These are phyloP conservation scores for Plecotus auritus DNA, from an alignment of 2,113 vertebrate genomes.

Conservation along the genomic window DNA sequence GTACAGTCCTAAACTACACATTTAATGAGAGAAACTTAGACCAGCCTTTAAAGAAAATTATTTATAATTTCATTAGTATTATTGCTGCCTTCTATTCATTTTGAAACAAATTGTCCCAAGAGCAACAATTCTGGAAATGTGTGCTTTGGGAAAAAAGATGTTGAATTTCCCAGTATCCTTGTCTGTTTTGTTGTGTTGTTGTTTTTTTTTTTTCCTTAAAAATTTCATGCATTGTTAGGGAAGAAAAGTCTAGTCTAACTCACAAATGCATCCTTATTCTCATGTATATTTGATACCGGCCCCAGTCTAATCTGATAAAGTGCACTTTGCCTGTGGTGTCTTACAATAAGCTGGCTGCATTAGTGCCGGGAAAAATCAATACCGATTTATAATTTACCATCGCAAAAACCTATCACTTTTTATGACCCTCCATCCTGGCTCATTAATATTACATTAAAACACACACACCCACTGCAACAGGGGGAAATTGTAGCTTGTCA, in stretches of 20 bases:
- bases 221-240: conserved; percentile 83
- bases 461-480: conserved; percentile 84
- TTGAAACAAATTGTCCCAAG: conserved; percentile 78
- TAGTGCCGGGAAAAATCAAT: conserved; percentile 97
- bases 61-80: conserved; percentile 51
- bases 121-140: conserved; percentile 78
- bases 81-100: conserved; percentile 68
- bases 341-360: conserved; percentile 91
- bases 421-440: conserved; percentile 97
- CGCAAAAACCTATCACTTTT: conserved; percentile 97
- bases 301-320: conserved; percentile 94
- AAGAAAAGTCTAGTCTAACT: conserved; percentile 85
- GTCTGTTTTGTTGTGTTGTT: conserved; percentile 63
- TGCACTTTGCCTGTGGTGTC: conserved; percentile 91
- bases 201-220: conserved; percentile 75
- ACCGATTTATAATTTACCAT: conserved; percentile 99
- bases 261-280: conserved; percentile 89
- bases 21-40: conserved; percentile 19
- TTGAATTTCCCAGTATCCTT: conserved; percentile 82
- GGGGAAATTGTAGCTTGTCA: conserved; percentile 84
- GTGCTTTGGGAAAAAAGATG: conserved; percentile 72
- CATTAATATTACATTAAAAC: conserved; percentile 99
- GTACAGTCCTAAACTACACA: neutral
- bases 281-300: conserved; percentile 93
- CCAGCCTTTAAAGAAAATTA: conserved; percentile 56